phyloP scores from a whole-genome alignment of 2,113 vertebrate genomes.

The Phoxinus phoxinus region DNA sequence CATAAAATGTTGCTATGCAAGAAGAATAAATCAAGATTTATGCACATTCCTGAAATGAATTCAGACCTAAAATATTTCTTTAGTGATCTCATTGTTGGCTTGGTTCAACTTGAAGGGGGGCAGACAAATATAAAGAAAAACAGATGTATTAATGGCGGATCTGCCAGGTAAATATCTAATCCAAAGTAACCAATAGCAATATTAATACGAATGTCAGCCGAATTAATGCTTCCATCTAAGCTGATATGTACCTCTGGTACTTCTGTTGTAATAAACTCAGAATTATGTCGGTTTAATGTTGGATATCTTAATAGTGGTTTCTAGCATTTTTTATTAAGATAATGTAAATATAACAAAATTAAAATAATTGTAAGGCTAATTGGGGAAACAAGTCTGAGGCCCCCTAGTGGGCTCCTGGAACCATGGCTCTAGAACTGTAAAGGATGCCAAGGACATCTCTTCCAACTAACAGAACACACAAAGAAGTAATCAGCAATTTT shows the following conservation, averaged over 20 bases:
- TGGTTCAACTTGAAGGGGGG: conserved; percentile 2
- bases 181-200: too few relatives aligned
- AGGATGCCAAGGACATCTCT: neutral
- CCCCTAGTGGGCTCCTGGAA: neutral
- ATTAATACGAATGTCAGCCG: too few relatives aligned
- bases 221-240: too few relatives aligned
- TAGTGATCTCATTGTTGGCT: conserved; percentile 13
- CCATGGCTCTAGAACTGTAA: neutral
- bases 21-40: conserved; percentile 12
- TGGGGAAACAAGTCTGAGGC: neutral
- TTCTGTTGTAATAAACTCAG: too few relatives aligned
- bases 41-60: conserved; percentile 3
- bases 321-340: neutral
- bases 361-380: neutral
- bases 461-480: neutral
- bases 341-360: neutral
- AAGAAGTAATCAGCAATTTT: conserved; percentile 37
- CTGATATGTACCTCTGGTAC: too few relatives aligned
- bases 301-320: too few relatives aligned
- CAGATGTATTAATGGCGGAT: conserved; percentile 1
- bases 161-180: neutral
- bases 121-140: conserved; percentile 8
- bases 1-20: neutral
- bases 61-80: conserved; percentile 27
- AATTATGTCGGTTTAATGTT: too few relatives aligned